Evolutionary conservation across 1,140 invertebrate species (phyloP), one percentile per base, ranked within the genome.

Genomic region (Ceratitis capitata): DNA sequence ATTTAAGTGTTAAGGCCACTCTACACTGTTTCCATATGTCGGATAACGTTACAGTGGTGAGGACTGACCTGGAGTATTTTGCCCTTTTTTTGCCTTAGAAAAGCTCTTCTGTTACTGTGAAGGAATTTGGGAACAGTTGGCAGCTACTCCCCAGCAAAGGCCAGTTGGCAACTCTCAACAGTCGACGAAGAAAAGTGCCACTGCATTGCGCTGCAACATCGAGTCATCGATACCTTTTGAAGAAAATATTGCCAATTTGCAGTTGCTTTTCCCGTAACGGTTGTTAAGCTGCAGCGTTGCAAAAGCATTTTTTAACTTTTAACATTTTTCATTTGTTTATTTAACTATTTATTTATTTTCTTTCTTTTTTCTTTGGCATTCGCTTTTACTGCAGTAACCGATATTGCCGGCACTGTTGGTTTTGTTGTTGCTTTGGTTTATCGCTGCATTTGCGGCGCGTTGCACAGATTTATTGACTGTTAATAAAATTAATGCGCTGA

Each of bases 401-500:
- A 10, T 29, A 23, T 29, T 61, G 26, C 23, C 29, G 56, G 29
- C 29, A 16, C 16, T 19, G 26, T 16, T 39, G 26, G 32, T 64
- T 2, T 64, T 64, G 7, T 32, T 64, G 26, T 39, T 39, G 12
- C 39, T 35, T 4, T 69, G 19, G 32, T 35, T 69, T 69, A 69
- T 35, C 61, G 32, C 61, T 69, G 32, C 32, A 69, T 69, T 69
- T 12, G 14, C 14, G 61, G 16, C 12, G 58, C 26, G 78, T n/a
- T 82, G 39, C 78, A 82, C 42, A 82, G 78, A 82, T 82, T 82
- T 82, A 82, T 82, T 82, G 78, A 82, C 78, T 82, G 78, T 47
- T 82, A 82, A 82, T 51, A 82, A 82, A 82, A 47, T 82, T 51
- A 82, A 82, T 82, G 78, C 78, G 78, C 78, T 82, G 78, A 82